phyloP scores from a whole-genome alignment of 2,888 invertebrate genomes.

The Pegoplata infirma region DNA sequence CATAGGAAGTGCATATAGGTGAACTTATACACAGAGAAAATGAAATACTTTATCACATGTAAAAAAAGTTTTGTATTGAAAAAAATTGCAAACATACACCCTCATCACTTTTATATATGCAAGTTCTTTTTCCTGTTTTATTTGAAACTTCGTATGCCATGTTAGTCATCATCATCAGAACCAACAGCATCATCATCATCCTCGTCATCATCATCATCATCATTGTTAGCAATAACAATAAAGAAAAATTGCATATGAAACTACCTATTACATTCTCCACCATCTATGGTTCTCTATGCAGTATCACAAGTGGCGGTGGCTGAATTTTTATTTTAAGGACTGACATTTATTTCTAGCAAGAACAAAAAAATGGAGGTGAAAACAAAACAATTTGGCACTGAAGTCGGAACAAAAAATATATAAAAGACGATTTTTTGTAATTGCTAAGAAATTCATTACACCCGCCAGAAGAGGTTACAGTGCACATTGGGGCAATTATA shows the following conservation, averaged over 20 bases:
- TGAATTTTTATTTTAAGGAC: not conserved
- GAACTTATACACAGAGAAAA: slow-evolving; percentile 6
- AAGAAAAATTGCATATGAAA: slow-evolving; percentile 53
- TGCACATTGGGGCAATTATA: too few species aligned
- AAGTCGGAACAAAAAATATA: too few species aligned
- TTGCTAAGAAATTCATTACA: too few species aligned
- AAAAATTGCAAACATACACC: not conserved
- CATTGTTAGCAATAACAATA: slow-evolving; percentile 39
- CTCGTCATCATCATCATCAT: slow-evolving; percentile 11
- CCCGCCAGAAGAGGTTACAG: too few species aligned
- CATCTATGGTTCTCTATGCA: too few species aligned
- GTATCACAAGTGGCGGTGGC: not conserved
- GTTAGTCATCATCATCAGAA: slow-evolving; percentile 1
- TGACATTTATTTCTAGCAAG: not conserved
- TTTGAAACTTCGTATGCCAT: not conserved
- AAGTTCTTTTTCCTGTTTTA: not conserved
- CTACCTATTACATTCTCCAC: not conserved
- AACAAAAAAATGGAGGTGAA: too few species aligned
- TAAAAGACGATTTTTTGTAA: too few species aligned
- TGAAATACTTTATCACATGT: not conserved
- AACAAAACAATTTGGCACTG: slow-evolving; percentile 22
- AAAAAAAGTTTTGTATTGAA: slow-evolving; percentile 2
- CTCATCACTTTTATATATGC: not conserved
- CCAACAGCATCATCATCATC: slow-evolving; percentile 7
- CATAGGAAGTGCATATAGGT: slow-evolving; percentile 56